Evolutionary conservation across 2,113 vertebrate species (phyloP), one percentile per base, ranked within the genome.

Genomic region (Heteronetta atricapilla): DNA sequence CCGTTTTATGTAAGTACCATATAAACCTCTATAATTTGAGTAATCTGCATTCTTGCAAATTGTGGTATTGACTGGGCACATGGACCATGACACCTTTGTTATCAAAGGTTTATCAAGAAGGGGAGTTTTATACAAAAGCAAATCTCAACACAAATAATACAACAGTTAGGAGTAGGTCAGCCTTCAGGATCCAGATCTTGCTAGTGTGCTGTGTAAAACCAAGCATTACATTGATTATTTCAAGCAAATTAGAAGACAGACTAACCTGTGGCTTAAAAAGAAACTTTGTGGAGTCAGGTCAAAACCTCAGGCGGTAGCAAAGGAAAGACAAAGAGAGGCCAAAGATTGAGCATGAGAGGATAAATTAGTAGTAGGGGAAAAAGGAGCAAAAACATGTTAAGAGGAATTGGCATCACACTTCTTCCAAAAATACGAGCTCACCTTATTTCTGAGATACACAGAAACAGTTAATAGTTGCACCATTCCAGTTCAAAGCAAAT

Each of bases 201-300:
- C 77, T 78, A 58, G 34, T 21, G 38, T 19, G 28, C 76, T 75
- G 33, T 23, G 53, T 48, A 91, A 94, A 95, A 95, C 33, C 84
- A 95, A 96, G 82, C 62, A 82, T 26, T 88, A 29, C 66, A 95
- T 23, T 79, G 83, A 94, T 92, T 88, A 96, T 74, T 95, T 82
- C 63, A 94, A 90, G 82, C 82, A 93, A 85, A 94, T 90, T 79
- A 96, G 66, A 95, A 96, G 85, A 84, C 73, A 95, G 87, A 97
- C 96, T 97, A 97, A 96, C 97, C 97, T 97, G 97, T 88, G 97
- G 95, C 97, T 97, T 97, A 97, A 95, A 97, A 97, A 96, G 96
- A 97, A 96, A 97, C 88, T 92, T 94, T 97, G 95, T 94, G 89
- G 82, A 92, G 96, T 95, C 97, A 97, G 93, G 79, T 94, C 95